phyloP scores from a whole-genome alignment of 2,888 invertebrate genomes.

The Habroteleia sp. region DNA sequence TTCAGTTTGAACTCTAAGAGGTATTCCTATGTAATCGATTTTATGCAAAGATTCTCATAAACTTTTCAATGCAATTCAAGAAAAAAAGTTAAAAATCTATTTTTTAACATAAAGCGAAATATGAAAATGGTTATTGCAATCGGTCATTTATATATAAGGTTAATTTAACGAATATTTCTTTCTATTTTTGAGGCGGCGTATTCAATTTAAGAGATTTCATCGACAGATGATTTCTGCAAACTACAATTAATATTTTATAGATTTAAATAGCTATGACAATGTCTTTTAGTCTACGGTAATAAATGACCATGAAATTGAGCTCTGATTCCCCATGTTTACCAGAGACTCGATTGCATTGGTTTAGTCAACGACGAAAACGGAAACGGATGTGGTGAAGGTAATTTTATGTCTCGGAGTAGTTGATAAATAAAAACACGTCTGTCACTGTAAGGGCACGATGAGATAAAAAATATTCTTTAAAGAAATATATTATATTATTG shows the following conservation, averaged over 20 bases:
- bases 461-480: slow-evolving; percentile 11
- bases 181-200: too few species aligned
- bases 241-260: too few species aligned
- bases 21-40: slow-evolving; percentile 8
- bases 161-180: too few species aligned
- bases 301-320: slow-evolving; percentile 51
- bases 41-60: slow-evolving; percentile 29
- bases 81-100: too few species aligned
- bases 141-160: too few species aligned
- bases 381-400: slow-evolving; percentile 58
- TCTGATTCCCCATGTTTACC: slow-evolving; percentile 7
- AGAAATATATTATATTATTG: too few species aligned
- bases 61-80: slow-evolving; percentile 28
- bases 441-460: neutral
- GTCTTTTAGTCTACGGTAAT: slow-evolving; percentile 18
- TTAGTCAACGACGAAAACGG: slow-evolving; percentile 44
- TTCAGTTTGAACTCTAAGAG: slow-evolving; percentile 18
- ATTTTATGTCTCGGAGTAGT: slow-evolving; percentile 21
- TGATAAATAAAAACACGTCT: slow-evolving; percentile 27
- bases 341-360: slow-evolving; percentile 10
- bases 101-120: too few species aligned
- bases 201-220: too few species aligned
- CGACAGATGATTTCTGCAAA: too few species aligned
- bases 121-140: too few species aligned
- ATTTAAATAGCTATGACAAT: slow-evolving; percentile 17